These are phyloP conservation scores for Aleiodes alternator DNA, from an alignment of 2,888 invertebrate genomes.

Conservation along the genomic window DNA sequence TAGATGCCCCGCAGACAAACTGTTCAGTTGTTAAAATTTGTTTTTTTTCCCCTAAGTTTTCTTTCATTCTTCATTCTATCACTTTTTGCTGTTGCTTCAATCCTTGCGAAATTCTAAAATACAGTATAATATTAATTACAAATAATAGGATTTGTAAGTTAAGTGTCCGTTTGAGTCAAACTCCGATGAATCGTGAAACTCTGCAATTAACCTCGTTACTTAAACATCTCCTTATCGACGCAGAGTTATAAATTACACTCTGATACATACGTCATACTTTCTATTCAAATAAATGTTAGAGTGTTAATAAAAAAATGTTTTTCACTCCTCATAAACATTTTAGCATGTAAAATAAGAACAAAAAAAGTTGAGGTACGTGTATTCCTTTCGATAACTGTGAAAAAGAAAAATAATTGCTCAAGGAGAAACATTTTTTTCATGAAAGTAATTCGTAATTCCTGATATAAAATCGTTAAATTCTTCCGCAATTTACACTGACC, in stretches of 20 bases:
- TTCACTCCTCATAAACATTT: slow-evolving; percentile 24
- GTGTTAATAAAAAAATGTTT: slow-evolving; percentile 12
- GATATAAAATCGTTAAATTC: too few relatives aligned
- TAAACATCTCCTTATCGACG: slow-evolving; percentile 45
- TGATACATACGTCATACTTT: slow-evolving; percentile 47
- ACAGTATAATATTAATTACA: slow-evolving; percentile 32
- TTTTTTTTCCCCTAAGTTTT: slow-evolving; percentile 30
- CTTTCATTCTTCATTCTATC: slow-evolving; percentile 25
- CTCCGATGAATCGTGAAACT: slow-evolving; percentile 47
- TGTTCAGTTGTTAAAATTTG: slow-evolving; percentile 35
- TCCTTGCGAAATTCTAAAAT: not conserved
- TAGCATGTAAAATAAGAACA: not conserved
- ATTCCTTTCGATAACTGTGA: too few relatives aligned
- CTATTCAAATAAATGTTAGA: slow-evolving; percentile 45
- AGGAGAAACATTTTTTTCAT: too few relatives aligned
- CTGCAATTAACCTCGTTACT: slow-evolving; percentile 48
- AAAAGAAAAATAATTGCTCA: too few relatives aligned
- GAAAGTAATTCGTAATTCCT: too few relatives aligned
- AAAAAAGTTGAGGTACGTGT: not conserved
- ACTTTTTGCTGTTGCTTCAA: slow-evolving; percentile 32
- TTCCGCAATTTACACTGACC: too few relatives aligned
- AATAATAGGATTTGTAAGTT: slow-evolving; percentile 22
- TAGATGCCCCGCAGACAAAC: slow-evolving; percentile 40
- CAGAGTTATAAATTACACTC: slow-evolving; percentile 45
- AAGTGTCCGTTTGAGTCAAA: slow-evolving; percentile 38